Percentiles rank a stretch among this genome's conserved stretches.
Evolutionary conservation across 2,888 invertebrate genomes (phyloP).

Genomic region (Eurytoma californica): DNA sequence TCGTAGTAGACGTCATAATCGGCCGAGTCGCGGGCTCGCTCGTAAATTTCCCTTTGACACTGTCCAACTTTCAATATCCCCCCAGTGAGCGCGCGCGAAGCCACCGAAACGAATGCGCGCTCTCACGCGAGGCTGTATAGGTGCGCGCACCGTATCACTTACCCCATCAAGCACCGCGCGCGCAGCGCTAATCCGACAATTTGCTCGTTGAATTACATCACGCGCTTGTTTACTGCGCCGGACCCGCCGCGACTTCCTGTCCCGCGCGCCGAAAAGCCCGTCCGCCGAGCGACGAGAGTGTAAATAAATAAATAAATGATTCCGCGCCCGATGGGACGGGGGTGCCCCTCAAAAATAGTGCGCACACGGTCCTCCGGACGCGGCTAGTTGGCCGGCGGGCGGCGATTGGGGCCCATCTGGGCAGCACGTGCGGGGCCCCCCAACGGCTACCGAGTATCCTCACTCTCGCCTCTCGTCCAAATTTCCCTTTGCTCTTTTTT

Average conservation of each 20-base stretch:
- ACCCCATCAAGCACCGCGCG: constrained; percentile 35
- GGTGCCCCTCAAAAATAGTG: background rate
- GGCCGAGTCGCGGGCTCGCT: too few species aligned
- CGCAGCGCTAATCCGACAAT: constrained; percentile 44
- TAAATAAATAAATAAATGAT: background rate
- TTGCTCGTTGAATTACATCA: constrained; percentile 53
- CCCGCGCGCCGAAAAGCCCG: background rate
- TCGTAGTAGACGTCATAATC: too few species aligned
- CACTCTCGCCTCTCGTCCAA: background rate
- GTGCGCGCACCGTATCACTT: constrained; percentile 29
- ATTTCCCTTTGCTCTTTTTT: background rate
- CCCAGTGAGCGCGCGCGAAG: too few species aligned
- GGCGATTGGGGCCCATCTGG: constrained; percentile 40
- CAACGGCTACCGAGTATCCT: background rate
- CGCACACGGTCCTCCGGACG: background rate
- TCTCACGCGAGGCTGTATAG: too few species aligned
- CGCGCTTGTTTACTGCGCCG: constrained; percentile 35
- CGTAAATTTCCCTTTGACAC: too few species aligned
- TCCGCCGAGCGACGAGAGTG: background rate
- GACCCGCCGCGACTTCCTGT: constrained; percentile 5
- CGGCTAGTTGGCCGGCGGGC: background rate
- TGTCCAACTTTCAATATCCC: too few species aligned
- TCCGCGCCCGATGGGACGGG: background rate
- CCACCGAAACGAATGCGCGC: too few species aligned
- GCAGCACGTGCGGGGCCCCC: constrained; percentile 35